Evolutionary conservation across 2,888 invertebrate species (phyloP).

Genomic region (Pocota personata): DNA sequence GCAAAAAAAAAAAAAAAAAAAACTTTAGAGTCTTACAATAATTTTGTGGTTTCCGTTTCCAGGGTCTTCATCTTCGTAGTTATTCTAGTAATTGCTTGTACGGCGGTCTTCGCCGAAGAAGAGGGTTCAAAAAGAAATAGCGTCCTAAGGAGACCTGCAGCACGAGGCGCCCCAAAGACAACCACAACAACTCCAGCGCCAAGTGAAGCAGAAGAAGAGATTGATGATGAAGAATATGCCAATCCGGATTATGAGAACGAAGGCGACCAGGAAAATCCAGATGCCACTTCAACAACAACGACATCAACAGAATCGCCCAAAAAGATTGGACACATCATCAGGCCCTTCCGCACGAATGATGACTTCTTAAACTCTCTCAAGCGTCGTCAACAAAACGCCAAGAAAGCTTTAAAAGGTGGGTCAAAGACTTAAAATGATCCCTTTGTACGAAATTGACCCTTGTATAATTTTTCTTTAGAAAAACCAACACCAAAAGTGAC

Average conservation of each 20-base stretch:
- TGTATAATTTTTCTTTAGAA: conserved; percentile 75
- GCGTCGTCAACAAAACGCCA: conserved; percentile 88
- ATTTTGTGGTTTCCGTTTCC: conserved; percentile 16
- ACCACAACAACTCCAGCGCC: conserved; percentile 80
- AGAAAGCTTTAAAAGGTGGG: conserved; percentile 83
- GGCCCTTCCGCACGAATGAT: conserved; percentile 91
- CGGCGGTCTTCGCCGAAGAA: conserved; percentile 60
- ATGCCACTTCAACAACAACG: conserved; percentile 83
- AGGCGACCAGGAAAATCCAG: conserved; percentile 83
- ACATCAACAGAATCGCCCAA: conserved; percentile 88
- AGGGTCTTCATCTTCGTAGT: conserved; percentile 58
- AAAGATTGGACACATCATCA: conserved; percentile 86
- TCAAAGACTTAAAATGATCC: not conserved
- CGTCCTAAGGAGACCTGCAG: conserved; percentile 77
- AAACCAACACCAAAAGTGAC: conserved; percentile 78
- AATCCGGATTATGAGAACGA: conserved; percentile 78
- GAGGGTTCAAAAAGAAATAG: conserved; percentile 59
- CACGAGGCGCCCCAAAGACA: conserved; percentile 78
- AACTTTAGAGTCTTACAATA: not conserved
- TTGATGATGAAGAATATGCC: conserved; percentile 84
- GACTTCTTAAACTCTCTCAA: conserved; percentile 89
- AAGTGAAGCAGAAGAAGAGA: conserved; percentile 78
- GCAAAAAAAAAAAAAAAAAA: not conserved
- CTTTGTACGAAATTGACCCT: not conserved
- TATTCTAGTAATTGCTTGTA: conserved; percentile 32